phyloP scores from a whole-genome alignment of 2,888 invertebrate species.

The Dolichomitus sp. region DNA sequence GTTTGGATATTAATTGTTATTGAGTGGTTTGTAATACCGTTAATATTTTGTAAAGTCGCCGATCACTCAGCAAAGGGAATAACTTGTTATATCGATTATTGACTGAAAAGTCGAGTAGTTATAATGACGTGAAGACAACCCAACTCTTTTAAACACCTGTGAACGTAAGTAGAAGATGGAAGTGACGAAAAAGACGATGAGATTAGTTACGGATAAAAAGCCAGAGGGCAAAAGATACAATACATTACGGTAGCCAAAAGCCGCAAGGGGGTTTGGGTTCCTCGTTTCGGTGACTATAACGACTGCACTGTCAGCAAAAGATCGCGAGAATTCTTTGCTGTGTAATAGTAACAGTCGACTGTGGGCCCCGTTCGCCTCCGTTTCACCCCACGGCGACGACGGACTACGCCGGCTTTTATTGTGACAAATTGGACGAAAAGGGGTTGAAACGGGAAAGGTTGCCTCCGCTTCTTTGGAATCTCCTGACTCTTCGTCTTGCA shows the following conservation, averaged over 20 bases:
- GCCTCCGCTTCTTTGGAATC: constrained; percentile 39
- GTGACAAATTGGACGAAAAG: constrained; percentile 77
- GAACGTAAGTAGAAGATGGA: not conserved
- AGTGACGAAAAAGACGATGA: not conserved
- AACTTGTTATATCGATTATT: not conserved
- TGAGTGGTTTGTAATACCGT: not conserved
- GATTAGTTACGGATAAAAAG: constrained; percentile 22
- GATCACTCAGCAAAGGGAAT: not conserved
- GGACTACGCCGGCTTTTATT: constrained; percentile 69
- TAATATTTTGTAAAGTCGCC: too few relatives aligned
- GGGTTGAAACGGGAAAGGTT: constrained; percentile 52
- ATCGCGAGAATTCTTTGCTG: constrained; percentile 56
- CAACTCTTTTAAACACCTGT: not conserved
- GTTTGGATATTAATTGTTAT: not conserved
- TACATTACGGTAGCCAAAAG: constrained; percentile 14
- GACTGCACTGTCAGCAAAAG: constrained; percentile 61
- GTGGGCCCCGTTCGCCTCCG: constrained; percentile 11
- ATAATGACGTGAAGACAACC: not conserved
- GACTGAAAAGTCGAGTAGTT: not conserved
- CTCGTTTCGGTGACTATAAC: constrained; percentile 28
- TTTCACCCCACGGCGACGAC: constrained; percentile 45
- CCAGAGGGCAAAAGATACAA: constrained; percentile 4
- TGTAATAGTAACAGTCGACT: constrained; percentile 40
- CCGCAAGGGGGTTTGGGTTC: constrained; percentile 1
- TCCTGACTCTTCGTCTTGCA: constrained; percentile 50